Conservation (phyloP, 1,140 invertebrate genomes). For the Drosophila asahinai region DNA sequence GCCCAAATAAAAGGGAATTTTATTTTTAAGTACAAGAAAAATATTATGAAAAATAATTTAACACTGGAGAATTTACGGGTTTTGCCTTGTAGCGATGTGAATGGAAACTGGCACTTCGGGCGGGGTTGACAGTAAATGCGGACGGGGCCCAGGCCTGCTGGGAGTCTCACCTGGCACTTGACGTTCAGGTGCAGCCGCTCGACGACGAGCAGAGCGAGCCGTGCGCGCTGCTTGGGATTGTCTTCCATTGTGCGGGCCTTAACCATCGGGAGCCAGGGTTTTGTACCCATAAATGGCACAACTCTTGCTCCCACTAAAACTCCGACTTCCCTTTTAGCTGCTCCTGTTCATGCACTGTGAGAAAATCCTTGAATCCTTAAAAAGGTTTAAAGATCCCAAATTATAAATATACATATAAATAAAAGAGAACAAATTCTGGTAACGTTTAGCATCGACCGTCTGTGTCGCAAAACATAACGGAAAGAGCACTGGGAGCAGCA, state of each 20-base stretch:
- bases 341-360: slow-evolving; percentile 6
- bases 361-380: not conserved
- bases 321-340: slow-evolving; percentile 3
- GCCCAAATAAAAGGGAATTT: not conserved
- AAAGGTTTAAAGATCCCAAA: not conserved
- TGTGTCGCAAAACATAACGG: too few species aligned
- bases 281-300: slow-evolving; percentile 49
- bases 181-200: slow-evolving; percentile 68
- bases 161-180: slow-evolving; percentile 61
- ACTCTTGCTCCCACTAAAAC: slow-evolving; percentile 23
- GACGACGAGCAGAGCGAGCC: slow-evolving; percentile 60
- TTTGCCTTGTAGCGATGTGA: not conserved
- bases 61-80: slow-evolving; percentile 25
- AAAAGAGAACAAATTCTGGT: too few species aligned
- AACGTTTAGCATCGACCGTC: too few species aligned
- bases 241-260: slow-evolving; percentile 67
- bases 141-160: slow-evolving; percentile 27
- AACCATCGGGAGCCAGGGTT: slow-evolving; percentile 47
- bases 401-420: too few species aligned
- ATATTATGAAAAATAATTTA: slow-evolving; percentile 13
- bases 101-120: slow-evolving; percentile 17
- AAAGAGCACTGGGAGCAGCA: too few species aligned
- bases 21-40: not conserved
- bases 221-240: slow-evolving; percentile 66
- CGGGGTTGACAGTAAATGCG: not conserved